A percentile compares a stretch with the other conserved stretches of the same genome.
Evolutionary conservation across 2,888 invertebrate species (phyloP).

Genomic region (Heliconius ethilla): DNA sequence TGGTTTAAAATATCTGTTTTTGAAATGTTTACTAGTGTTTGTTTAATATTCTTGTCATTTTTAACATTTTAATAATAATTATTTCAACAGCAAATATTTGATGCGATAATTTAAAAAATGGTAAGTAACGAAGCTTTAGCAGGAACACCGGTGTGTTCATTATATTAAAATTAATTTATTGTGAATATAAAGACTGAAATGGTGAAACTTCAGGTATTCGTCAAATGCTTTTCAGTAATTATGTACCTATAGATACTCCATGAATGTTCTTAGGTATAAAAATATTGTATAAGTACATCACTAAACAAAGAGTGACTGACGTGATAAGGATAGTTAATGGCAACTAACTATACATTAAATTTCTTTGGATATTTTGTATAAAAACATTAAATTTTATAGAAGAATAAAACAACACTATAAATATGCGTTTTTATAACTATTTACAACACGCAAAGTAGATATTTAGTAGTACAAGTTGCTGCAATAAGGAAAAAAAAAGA

Average conservation of each 20-base stretch:
- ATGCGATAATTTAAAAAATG: too few species aligned
- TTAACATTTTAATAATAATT: too few species aligned
- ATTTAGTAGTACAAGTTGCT: not conserved
- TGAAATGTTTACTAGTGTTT: too few species aligned
- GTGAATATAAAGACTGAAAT: not conserved
- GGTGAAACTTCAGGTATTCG: not conserved
- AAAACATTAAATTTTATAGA: not conserved
- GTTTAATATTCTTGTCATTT: too few species aligned
- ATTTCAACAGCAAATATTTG: too few species aligned
- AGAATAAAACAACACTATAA: not conserved
- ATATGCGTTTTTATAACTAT: not conserved
- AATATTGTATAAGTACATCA: not conserved
- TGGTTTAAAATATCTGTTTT: too few species aligned
- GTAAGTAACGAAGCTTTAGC: too few species aligned
- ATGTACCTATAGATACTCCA: not conserved
- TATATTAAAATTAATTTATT: not conserved
- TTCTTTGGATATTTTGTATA: not conserved
- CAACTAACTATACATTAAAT: not conserved
- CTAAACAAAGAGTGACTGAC: constrained; percentile 1
- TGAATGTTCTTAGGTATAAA: too few species aligned
- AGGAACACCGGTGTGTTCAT: not conserved
- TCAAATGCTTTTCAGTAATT: not conserved
- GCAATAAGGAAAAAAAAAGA: not conserved
- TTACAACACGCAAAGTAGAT: not conserved
- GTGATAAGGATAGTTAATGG: constrained; percentile 3